A percentile compares a stretch with the other conserved stretches of the same genome.
Conservation (phyloP, 2,888 invertebrate genomes). For the Carterocephalus palaemon region DNA sequence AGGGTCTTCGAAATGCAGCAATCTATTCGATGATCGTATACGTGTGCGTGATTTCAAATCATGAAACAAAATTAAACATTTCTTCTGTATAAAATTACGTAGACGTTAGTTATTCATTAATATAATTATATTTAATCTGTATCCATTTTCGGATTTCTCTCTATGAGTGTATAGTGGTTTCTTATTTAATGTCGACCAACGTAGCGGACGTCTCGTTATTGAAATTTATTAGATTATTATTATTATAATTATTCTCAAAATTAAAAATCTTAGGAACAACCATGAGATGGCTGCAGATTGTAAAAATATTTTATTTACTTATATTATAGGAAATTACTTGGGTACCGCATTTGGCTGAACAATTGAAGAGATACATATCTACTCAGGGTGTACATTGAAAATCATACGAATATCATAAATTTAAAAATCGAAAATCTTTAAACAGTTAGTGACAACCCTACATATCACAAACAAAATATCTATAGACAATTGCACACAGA, state of each 20-base stretch:
- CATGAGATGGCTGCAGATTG: conserved; percentile 77
- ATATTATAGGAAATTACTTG: conserved; percentile 71
- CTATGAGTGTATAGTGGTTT: conserved; percentile 78
- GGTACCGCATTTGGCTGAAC: conserved; percentile 61
- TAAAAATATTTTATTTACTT: conserved; percentile 74
- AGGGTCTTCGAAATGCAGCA: conserved; percentile 69
- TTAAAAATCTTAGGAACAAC: conserved; percentile 67
- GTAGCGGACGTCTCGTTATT: conserved; percentile 76
- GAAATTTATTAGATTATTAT: conserved; percentile 77
- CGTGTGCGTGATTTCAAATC: conserved; percentile 76
- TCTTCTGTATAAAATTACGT: conserved; percentile 74
- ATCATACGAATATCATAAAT: conserved; percentile 42
- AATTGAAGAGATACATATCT: conserved; percentile 49
- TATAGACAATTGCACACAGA: conserved; percentile 39
- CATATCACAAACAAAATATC: conserved; percentile 67
- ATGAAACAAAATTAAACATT: conserved; percentile 67
- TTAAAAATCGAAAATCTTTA: conserved; percentile 34
- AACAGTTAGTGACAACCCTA: conserved; percentile 45
- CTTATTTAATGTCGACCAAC: conserved; percentile 79
- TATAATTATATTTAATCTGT: conserved; percentile 77
- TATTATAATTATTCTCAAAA: conserved; percentile 62
- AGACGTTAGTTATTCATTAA: conserved; percentile 73
- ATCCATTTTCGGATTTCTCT: conserved; percentile 78
- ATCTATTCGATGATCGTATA: conserved; percentile 71
- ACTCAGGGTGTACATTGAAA: conserved; percentile 57